Evolutionary conservation across 2,797 vertebrate genomes (phyloP).

Genomic region (Anniella stebbinsi): DNA sequence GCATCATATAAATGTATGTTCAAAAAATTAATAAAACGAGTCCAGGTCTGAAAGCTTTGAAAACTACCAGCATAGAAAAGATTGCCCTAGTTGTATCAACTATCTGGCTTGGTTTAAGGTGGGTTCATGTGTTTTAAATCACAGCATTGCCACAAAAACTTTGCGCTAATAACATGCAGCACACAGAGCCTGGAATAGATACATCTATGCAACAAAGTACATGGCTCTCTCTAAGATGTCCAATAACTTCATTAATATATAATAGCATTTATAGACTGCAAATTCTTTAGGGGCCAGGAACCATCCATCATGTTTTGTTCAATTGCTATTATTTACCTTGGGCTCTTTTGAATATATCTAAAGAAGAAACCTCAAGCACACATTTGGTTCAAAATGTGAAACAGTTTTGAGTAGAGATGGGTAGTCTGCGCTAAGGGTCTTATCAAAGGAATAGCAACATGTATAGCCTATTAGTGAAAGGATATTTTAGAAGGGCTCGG

Average conservation of each 20-base stretch:
- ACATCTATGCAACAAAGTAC: neutral
- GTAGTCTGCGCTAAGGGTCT: neutral
- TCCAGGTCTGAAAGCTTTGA: neutral
- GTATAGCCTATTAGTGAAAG: constrained; percentile 6
- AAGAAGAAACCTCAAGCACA: neutral
- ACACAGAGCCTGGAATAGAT: neutral
- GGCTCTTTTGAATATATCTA: neutral
- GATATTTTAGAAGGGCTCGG: constrained; percentile 22
- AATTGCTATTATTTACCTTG: neutral
- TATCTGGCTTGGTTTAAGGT: neutral
- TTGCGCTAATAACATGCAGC: neutral
- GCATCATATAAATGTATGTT: neutral
- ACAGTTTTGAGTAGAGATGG: neutral
- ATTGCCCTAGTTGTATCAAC: neutral
- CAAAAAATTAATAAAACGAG: neutral
- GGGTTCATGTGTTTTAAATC: neutral
- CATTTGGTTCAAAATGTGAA: neutral
- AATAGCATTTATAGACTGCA: neutral
- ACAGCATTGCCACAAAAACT: neutral
- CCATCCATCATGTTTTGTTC: neutral
- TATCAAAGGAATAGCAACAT: constrained; percentile 15
- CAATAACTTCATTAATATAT: constrained; percentile 3
- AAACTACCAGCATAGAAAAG: neutral
- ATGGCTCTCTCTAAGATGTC: neutral
- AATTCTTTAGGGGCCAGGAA: neutral